A percentile compares a stretch with the other conserved stretches of the same genome.
These are phyloP conservation scores for Abrostola triplasia DNA, from an alignment of 2,888 invertebrate genomes.

Conservation along the genomic window DNA sequence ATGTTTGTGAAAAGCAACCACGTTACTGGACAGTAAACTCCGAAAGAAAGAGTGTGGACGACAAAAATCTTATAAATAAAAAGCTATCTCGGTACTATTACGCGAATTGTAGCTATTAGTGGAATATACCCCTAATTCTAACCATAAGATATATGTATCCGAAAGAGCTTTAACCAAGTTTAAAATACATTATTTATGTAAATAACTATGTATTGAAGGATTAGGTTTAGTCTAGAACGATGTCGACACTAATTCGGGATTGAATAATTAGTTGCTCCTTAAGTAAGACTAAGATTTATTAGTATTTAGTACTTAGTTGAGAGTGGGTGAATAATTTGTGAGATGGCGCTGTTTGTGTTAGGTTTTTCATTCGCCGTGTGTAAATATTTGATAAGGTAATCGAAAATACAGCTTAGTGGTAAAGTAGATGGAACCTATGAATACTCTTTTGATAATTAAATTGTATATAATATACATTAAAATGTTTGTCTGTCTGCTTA, in stretches of 20 bases:
- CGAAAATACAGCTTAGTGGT: not conserved
- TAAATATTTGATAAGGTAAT: not conserved
- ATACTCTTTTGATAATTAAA: too few relatives aligned
- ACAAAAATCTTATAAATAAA: too few relatives aligned
- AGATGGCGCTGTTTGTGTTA: not conserved
- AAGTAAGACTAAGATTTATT: not conserved
- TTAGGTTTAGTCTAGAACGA: slow-evolving; percentile 5
- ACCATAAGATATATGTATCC: not conserved
- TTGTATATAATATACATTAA: too few relatives aligned
- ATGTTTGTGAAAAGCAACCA: too few relatives aligned
- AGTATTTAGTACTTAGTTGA: slow-evolving; percentile 1
- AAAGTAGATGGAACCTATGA: too few relatives aligned
- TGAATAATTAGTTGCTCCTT: slow-evolving; percentile 21
- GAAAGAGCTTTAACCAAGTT: slow-evolving; percentile 14
- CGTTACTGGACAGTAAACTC: too few relatives aligned
- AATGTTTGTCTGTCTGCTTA: too few relatives aligned
- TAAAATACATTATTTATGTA: not conserved
- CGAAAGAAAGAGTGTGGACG: too few relatives aligned
- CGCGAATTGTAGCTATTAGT: not conserved
- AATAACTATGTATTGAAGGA: slow-evolving; percentile 9
- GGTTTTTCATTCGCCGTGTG: not conserved
- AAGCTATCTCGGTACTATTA: not conserved
- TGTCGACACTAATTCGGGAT: slow-evolving; percentile 13
- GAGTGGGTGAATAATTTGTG: not conserved
- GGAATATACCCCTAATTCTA: not conserved